Evolutionary conservation across 1,140 invertebrate genomes (phyloP), one percentile per base, ranked within the genome.

Genomic region (Drosophila chauvacae): DNA sequence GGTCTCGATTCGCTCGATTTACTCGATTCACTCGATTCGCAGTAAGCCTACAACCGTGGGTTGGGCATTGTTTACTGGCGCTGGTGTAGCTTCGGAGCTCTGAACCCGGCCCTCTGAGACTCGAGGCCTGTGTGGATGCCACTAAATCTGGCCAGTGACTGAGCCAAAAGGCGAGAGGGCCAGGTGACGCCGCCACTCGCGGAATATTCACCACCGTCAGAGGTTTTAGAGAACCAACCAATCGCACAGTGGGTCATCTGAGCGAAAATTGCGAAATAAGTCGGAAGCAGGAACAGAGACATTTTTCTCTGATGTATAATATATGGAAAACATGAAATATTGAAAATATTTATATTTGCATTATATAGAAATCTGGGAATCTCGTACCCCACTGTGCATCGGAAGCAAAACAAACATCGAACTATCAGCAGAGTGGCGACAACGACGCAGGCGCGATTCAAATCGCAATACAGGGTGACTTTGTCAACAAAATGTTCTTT

Each of bases 111-210:
- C 44, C 33, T 35, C 53, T 45, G 18, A 26, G 37, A 41, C 18
- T 56, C 7, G 18, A 7, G 42, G 45, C 33, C 30, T 37, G 59
- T 72, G 42, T 70, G 68, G 68, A 61, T 62, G 65, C 61, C 61
- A 59, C 80, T 71, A 80, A 45, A 60, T 64, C 68, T 87, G 61
- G 41, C 77, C 63, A 63, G 51, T 69, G 79, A 85, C 82, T 85
- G 71, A 76, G 39, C 56, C 39, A 55, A 44, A 75, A 56, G 14
- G 20, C 20, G 60, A 45, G 42, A 48, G 68, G 18, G 26, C 37
- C 62, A 69, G 11, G 28, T 58, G 69, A 26, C 64, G 48, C 35
- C 16, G 42, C 5, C 28, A 57, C 37, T 48, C 45, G 39, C 28
- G 23, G 28, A 23, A 60, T 57, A 57, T 42, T 76, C 57, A 61